Conservation (phyloP, 2,113 vertebrate genomes). For the Prinia subflava region DNA sequence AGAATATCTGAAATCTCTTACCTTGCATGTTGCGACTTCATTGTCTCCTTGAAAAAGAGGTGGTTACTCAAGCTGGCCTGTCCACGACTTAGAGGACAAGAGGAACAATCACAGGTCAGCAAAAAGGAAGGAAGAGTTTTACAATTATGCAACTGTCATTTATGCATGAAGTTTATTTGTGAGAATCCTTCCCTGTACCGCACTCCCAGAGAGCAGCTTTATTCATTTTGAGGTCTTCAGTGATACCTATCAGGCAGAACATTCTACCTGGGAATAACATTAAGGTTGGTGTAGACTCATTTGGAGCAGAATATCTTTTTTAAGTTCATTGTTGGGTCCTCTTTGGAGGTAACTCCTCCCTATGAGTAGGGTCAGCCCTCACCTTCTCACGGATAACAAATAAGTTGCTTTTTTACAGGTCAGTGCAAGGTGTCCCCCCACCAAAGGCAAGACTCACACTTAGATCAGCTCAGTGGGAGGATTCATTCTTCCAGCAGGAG, state of each 20-base stretch:
- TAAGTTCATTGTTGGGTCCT: background rate
- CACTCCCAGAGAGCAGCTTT: background rate
- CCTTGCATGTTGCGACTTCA: background rate
- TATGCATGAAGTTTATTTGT: background rate
- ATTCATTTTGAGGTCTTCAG: background rate
- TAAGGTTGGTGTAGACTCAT: background rate
- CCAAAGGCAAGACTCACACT: background rate
- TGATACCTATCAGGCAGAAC: background rate
- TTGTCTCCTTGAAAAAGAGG: background rate
- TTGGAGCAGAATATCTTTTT: background rate
- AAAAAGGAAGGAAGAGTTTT: background rate
- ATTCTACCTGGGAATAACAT: background rate
- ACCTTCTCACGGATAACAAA: background rate
- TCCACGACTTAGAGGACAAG: background rate
- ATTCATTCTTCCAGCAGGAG: background rate
- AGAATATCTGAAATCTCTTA: background rate
- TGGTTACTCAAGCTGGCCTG: background rate
- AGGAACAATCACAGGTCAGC: background rate
- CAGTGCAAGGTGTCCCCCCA: background rate
- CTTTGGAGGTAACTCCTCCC: background rate
- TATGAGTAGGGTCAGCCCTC: background rate
- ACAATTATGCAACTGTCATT: background rate
- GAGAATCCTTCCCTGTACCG: background rate
- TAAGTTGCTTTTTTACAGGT: background rate
- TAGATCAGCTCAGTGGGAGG: background rate